These are phyloP conservation scores for Tiaroga cobitis DNA, from an alignment of 2,797 vertebrate species.

Conservation along the genomic window DNA sequence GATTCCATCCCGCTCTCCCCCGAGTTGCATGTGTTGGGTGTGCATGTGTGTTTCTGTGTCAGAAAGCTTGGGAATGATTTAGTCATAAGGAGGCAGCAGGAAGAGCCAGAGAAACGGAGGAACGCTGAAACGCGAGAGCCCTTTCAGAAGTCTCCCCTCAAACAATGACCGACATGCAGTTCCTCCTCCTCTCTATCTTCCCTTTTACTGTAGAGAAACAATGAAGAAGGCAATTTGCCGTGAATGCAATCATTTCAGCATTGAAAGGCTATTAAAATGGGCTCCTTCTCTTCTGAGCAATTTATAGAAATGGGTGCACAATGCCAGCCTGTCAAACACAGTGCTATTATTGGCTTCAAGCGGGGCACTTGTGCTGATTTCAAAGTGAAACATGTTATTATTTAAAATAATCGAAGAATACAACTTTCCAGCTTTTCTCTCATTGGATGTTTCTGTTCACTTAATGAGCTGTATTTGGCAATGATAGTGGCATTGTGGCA, in stretches of 20 bases:
- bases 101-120: constrained; percentile 55
- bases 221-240: constrained; percentile 63
- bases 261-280: constrained; percentile 62
- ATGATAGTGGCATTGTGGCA: not conserved
- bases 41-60: constrained; percentile 7
- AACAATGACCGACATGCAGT: constrained; percentile 36
- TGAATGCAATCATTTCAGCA: constrained; percentile 66
- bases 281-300: constrained; percentile 61
- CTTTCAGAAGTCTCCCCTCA: constrained; percentile 14
- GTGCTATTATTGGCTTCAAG: constrained; percentile 65
- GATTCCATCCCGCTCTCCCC: constrained; percentile 50
- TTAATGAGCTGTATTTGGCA: constrained; percentile 27
- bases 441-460: not conserved
- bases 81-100: constrained; percentile 54
- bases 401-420: constrained; percentile 36
- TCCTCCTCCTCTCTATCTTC: constrained; percentile 29
- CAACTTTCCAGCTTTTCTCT: constrained; percentile 15
- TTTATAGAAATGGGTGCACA: constrained; percentile 64
- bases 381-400: constrained; percentile 46
- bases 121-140: constrained; percentile 54
- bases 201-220: constrained; percentile 57
- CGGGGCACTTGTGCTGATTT: constrained; percentile 34
- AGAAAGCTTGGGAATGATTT: constrained; percentile 60
- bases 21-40: constrained; percentile 36
- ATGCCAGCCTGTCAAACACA: constrained; percentile 67